These are phyloP conservation scores for Drosophila macrospina DNA, from an alignment of 2,888 invertebrate genomes.

Conservation along the genomic window DNA sequence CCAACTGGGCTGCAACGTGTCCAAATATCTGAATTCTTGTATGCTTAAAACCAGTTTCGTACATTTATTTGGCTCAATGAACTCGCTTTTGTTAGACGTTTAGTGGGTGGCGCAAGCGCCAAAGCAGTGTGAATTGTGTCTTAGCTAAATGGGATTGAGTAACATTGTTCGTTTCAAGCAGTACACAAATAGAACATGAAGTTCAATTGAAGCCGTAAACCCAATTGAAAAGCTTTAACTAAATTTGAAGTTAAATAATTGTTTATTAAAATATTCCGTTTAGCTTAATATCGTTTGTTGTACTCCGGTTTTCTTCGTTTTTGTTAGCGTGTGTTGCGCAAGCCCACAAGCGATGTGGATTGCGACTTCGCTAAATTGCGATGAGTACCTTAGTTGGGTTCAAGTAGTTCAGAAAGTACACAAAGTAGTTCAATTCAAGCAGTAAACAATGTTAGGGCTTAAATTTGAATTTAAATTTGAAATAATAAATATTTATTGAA, in stretches of 20 bases:
- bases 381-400: neutral
- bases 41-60: slow-evolving; percentile 41
- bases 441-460: slow-evolving; percentile 1
- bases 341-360: slow-evolving; percentile 20
- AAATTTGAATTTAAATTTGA: slow-evolving; percentile 6
- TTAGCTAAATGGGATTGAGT: slow-evolving; percentile 5
- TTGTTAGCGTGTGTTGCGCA: slow-evolving; percentile 35
- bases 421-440: slow-evolving; percentile 13
- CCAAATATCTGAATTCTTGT: slow-evolving; percentile 12
- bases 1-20: slow-evolving; percentile 41
- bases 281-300: slow-evolving; percentile 46
- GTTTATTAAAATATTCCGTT: neutral
- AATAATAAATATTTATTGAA: neutral
- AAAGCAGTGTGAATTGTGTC: slow-evolving; percentile 14
- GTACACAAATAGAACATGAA: neutral
- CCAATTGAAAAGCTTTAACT: no score
- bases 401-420: neutral
- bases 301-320: slow-evolving; percentile 19
- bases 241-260: no score
- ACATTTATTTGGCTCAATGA: slow-evolving; percentile 26
- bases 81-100: slow-evolving; percentile 14
- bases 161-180: neutral
- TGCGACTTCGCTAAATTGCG: slow-evolving; percentile 14
- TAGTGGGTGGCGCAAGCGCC: slow-evolving; percentile 40
- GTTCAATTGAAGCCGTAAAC: no score